These are phyloP conservation scores for Rhinopomastus cyanomelas DNA, from an alignment of 2,113 vertebrate genomes.

Conservation along the genomic window DNA sequence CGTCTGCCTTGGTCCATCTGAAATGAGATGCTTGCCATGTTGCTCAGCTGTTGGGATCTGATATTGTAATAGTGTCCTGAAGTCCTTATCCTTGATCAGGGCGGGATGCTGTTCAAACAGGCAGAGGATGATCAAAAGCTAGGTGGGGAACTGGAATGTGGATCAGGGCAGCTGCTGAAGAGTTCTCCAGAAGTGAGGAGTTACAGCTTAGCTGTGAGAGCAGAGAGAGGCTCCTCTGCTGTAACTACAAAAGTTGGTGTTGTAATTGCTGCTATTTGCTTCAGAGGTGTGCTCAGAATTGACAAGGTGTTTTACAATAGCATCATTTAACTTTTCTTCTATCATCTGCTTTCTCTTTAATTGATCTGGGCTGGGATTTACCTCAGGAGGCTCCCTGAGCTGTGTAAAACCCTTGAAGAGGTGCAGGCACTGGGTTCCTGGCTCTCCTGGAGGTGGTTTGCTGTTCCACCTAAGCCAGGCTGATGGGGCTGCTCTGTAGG, in stretches of 20 bases:
- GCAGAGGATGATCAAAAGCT: not conserved
- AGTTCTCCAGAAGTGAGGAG: not conserved
- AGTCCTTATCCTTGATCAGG: not conserved
- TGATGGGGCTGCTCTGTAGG: not conserved
- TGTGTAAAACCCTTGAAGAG: not conserved
- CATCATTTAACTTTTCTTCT: not conserved
- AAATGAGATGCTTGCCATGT: not conserved
- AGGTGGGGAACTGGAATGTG: not conserved
- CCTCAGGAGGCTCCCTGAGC: not conserved
- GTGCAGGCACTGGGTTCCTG: not conserved
- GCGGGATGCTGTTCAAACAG: not conserved
- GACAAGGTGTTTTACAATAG: not conserved
- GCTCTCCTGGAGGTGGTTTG: not conserved
- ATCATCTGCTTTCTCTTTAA: not conserved
- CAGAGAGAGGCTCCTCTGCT: not conserved
- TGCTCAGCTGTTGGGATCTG: not conserved
- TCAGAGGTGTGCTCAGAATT: not conserved
- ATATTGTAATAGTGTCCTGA: not conserved
- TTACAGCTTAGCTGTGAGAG: not conserved
- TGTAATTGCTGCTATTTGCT: constrained; percentile 11
- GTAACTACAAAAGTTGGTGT: not conserved
- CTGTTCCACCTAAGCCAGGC: not conserved
- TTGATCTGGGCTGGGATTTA: not conserved
- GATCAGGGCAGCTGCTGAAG: not conserved
- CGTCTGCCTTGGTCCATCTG: not conserved